Evolutionary conservation across 92 coral and sea anemone genomes (phyloP), one percentile per base, ranked within the genome.

Genomic region (Actinostola sp.): DNA sequence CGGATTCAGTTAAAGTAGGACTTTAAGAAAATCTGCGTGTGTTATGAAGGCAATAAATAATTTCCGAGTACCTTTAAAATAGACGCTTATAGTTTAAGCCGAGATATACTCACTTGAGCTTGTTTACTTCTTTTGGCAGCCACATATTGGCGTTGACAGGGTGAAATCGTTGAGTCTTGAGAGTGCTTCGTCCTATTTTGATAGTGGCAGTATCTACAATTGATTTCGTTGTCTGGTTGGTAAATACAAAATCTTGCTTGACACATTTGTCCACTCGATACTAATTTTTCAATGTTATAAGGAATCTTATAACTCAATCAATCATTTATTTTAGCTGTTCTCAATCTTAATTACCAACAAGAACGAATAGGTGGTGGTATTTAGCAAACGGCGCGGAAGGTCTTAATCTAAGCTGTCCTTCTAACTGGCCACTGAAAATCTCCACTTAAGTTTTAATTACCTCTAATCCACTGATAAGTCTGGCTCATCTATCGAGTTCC

Each of bases 61-160:
- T 56, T 70, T 35, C 64, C 12, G 28, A 45, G 28, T 0, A 21
- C 1, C 17, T 21, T 21, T 32, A 1, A 20, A 2, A 68, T 4
- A 9, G 69, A 1, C 15, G 57, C 12, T 15, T 70, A 14, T 4
- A 35, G 28, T 11, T 42, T 0, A 15, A 54, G 26, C 33, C 24
- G 12, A n/a, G 26, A 25, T 21, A 1, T 16, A 35, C 76, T 70
- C 35, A 70, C 76, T 70, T 70, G 39, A 58, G 51, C 33, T 49
- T 83, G 73, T 56, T 51, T 80, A 79, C 77, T 43, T 69, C 61
- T 67, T 42, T 26, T 4, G 76, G 23, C 19, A 77, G 75, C 79
- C 83, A 67, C 82, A 80, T 73, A 36, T 67, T 54, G 66, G 54
- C 11, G 70, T 24, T n/a, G 24, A n/a, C 2, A 24, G 15, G 70